Evolutionary conservation across 2,797 vertebrate species (phyloP), one percentile per base, ranked within the genome.

Genomic region (Ctenopoma kingsleyae): DNA sequence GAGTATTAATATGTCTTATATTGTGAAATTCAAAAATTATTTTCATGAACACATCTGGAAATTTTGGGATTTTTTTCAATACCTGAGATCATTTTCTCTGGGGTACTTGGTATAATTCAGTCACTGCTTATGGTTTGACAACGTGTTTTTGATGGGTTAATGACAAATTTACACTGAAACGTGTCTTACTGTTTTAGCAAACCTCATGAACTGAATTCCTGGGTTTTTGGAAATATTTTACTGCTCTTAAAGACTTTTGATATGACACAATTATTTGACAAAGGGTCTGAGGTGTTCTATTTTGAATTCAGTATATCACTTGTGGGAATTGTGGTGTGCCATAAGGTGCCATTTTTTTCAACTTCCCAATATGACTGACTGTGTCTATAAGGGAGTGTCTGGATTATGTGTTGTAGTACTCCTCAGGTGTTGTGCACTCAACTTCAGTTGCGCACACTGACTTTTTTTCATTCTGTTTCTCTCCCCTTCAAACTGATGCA

Each of bases 231-330:
- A 83, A 82, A 82, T 87, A 84, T 82, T 75, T 67, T 83, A 89
- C 82, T 91, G 90, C 90, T 91, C 84, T 88, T 76, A 84, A 82
- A 91, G 83, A 88, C 89, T 91, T 91, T 87, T 88, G 72, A 84
- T 78, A 89, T 79, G 82, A 87, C 71, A 88, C 78, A 80, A 76
- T 74, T 90, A 90, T 87, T 88, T 87, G 67, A 72, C 80, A 89
- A 89, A 80, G 85, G 84, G 86, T 91, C 80, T 78, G 71, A 91
- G 87, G 89, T 93, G 71, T 90, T 87, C 67, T 69, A 78, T 80
- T 86, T 86, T 84, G 70, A 71, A 89, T 85, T 84, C 82, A 81
- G 66, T 71, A 82, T 77, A 87, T 78, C 81, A 82, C 64, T 93
- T 92, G 91, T 77, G 82, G 79, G 72, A 88, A 91, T 89, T 82